Evolutionary conservation across 2,113 vertebrate genomes (phyloP).

Genomic region (Sinocyclocheilus rhinocerous): DNA sequence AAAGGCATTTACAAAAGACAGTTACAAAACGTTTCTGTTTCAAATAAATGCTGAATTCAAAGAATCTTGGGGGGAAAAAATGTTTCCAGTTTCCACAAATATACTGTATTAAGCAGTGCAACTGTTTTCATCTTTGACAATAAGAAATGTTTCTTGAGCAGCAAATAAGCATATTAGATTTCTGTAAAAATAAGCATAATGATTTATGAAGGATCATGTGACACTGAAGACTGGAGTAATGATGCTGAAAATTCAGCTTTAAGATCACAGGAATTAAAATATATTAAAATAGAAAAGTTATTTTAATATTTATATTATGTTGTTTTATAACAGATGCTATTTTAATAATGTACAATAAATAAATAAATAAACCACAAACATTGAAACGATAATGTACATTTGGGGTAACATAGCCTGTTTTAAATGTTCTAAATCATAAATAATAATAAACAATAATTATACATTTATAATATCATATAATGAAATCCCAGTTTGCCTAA

Average conservation of each 20-base stretch:
- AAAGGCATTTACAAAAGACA: background rate
- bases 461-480: too few relatives aligned
- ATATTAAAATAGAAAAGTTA: background rate
- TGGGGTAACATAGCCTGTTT: too few relatives aligned
- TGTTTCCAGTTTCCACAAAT: background rate
- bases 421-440: too few relatives aligned
- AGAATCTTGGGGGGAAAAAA: too few relatives aligned
- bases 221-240: background rate
- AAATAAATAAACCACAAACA: too few relatives aligned
- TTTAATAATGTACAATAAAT: background rate
- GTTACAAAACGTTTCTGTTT: background rate
- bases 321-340: background rate
- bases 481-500: too few relatives aligned
- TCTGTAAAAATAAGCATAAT: background rate
- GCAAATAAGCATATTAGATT: background rate
- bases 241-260: background rate
- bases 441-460: too few relatives aligned
- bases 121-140: background rate
- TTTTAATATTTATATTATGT: background rate
- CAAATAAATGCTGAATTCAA: background rate
- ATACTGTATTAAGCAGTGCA: background rate
- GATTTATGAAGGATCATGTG: background rate
- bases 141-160: background rate
- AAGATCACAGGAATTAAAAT: background rate
- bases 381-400: too few relatives aligned